phyloP scores from a whole-genome alignment of 64 coral and sea anemone species.

The Stichodactyla mertensii region DNA sequence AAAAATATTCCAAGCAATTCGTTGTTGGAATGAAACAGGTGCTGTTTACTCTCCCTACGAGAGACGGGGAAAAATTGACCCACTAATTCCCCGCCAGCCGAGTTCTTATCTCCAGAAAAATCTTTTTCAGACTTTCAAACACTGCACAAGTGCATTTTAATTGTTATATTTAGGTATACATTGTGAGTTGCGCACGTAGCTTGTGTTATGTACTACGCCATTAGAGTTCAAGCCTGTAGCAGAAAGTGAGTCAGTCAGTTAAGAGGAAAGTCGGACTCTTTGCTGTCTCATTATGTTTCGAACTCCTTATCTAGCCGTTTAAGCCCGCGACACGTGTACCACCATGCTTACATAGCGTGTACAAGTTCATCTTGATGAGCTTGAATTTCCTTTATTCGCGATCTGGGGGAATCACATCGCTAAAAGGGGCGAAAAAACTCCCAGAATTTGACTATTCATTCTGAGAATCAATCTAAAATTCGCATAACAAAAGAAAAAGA shows the following conservation, averaged over 20 bases:
- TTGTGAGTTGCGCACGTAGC: neutral
- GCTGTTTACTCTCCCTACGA: neutral
- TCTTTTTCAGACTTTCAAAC: neutral
- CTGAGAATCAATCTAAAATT: neutral
- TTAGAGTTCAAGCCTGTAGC: neutral
- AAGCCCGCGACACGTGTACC: neutral
- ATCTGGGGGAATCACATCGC: neutral
- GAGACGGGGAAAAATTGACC: neutral
- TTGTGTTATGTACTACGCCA: neutral
- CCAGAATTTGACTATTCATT: neutral
- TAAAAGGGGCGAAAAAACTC: neutral
- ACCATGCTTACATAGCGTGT: neutral
- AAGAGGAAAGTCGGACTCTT: neutral
- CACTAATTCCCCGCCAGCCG: neutral
- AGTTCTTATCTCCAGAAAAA: neutral
- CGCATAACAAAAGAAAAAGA: neutral
- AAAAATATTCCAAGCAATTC: neutral
- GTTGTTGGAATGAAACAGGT: neutral
- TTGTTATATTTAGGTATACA: neutral
- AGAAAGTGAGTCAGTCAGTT: neutral
- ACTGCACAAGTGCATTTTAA: neutral
- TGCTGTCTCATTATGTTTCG: neutral
- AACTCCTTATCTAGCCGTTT: neutral
- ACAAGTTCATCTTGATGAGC: neutral
- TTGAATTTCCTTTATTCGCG: neutral